Conservation (phyloP, 2,113 vertebrate species). For the Corvus moneduloides region DNA sequence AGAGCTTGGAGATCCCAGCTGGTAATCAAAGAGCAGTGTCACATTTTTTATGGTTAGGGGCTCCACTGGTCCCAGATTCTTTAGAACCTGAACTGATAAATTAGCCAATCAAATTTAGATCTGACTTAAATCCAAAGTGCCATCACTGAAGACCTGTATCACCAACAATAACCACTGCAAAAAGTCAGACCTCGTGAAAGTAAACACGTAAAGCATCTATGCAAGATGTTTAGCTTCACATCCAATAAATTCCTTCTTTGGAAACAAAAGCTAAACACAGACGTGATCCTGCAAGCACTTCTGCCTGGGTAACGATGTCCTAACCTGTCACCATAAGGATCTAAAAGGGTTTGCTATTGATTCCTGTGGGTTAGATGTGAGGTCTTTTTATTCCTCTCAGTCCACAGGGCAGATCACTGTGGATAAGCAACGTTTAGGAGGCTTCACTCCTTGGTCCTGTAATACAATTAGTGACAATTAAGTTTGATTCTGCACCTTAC, state of each 20-base stretch:
- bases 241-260: neutral
- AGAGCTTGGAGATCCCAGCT: slow-evolving; percentile 34
- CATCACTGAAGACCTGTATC: neutral
- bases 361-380: neutral
- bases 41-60: slow-evolving; percentile 40
- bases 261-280: neutral
- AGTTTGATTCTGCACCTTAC: neutral
- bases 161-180: neutral
- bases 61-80: neutral
- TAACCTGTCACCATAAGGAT: neutral
- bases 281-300: neutral
- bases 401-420: neutral
- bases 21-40: slow-evolving; percentile 15
- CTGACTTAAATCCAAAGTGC: neutral
- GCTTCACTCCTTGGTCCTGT: neutral
- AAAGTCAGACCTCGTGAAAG: neutral
- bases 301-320: neutral
- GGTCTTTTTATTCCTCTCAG: neutral
- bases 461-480: neutral
- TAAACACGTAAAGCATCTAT: neutral
- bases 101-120: slow-evolving; percentile 33
- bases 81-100: slow-evolving; percentile 34
- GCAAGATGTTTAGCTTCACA: neutral
- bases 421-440: neutral
- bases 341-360: neutral